Evolutionary conservation across 1,140 invertebrate species (phyloP).

Genomic region (Lepidurus packardi): DNA sequence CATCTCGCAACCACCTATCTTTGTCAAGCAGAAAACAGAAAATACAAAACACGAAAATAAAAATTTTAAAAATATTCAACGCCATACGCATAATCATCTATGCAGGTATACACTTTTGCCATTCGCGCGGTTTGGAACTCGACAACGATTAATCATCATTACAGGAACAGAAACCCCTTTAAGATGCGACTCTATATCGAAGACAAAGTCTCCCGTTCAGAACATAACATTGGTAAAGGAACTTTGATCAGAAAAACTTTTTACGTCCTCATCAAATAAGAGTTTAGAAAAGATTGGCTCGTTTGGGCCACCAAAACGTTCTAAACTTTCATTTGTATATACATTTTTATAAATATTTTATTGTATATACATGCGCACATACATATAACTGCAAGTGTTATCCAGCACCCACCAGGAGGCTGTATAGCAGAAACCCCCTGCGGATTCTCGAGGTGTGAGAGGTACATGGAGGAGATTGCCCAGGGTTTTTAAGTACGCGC

Average conservation of each 20-base stretch:
- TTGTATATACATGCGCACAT: no score
- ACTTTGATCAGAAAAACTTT: background rate
- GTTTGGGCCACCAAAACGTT: background rate
- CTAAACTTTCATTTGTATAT: no score
- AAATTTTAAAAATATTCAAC: background rate
- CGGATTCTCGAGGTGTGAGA: background rate
- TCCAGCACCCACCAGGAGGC: background rate
- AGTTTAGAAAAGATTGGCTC: background rate
- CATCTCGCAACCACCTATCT: slow-evolving; percentile 7
- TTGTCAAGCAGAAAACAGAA: background rate
- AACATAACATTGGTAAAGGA: no score
- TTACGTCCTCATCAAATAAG: slow-evolving; percentile 10
- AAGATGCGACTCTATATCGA: no score
- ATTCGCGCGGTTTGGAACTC: slow-evolving; percentile 15
- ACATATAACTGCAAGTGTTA: background rate
- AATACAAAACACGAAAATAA: background rate
- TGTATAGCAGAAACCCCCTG: slow-evolving; percentile 1
- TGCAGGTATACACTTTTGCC: slow-evolving; percentile 14
- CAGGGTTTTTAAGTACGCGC: background rate
- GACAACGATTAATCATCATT: slow-evolving; percentile 12
- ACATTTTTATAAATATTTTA: no score
- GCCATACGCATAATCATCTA: background rate
- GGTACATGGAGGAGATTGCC: background rate
- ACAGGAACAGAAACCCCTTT: background rate
- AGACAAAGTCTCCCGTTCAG: no score